phyloP scores from a whole-genome alignment of 2,113 vertebrate species.

The Malurus alboscapulatus region DNA sequence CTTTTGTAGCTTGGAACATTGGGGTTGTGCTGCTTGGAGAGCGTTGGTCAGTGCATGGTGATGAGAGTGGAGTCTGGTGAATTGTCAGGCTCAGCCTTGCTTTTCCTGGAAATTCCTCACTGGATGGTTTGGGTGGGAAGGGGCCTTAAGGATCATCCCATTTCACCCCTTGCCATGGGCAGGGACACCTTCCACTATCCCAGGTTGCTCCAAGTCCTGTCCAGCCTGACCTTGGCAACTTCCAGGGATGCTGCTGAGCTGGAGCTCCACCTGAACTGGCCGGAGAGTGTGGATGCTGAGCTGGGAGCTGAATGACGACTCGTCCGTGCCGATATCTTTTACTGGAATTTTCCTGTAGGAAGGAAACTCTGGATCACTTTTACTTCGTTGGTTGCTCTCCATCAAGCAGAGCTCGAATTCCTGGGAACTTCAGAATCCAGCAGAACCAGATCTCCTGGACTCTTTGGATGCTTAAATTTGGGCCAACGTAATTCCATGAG shows the following conservation, averaged over 20 bases:
- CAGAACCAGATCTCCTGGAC: not conserved
- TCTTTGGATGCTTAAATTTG: not conserved
- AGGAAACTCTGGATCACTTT: rapidly evolving
- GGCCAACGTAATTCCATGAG: not conserved
- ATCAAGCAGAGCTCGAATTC: rapidly evolving
- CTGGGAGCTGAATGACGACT: rapidly evolving
- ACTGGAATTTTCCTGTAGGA: not conserved
- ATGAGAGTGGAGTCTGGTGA: rapidly evolving
- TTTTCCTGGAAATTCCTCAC: not conserved
- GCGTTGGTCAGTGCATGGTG: rapidly evolving
- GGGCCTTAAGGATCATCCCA: not conserved
- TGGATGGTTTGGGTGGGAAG: not conserved
- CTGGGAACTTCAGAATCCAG: not conserved
- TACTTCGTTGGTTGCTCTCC: rapidly evolving
- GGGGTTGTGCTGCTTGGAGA: not conserved
- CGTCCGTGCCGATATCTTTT: rapidly evolving
- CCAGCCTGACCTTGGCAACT: not conserved
- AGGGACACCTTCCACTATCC: not conserved
- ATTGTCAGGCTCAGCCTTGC: rapidly evolving
- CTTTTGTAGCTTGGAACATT: rapidly evolving
- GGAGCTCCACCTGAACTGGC: not conserved
- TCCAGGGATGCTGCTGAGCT: not conserved
- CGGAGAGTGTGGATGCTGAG: not conserved
- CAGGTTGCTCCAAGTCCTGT: rapidly evolving
- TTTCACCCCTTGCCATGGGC: rapidly evolving